Base-by-base conservation (phyloP, 64 coral and sea anemone species). In the Pocillopora damicornis region DNA sequence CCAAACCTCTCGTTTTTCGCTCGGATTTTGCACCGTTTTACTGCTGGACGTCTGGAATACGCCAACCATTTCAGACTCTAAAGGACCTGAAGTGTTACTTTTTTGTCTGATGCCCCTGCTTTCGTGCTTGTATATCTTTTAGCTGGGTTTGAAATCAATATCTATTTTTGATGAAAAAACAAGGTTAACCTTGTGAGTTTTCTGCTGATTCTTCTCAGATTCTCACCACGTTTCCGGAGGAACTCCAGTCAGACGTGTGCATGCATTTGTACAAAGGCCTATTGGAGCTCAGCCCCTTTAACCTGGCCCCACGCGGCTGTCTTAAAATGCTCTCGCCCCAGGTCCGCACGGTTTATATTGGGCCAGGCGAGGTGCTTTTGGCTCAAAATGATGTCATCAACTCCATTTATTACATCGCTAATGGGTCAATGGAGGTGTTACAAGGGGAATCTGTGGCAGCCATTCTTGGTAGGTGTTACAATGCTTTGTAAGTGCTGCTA, bases 401-500 rank as follows among this genome's bases (percentile, higher is more conserved):
- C 57, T 76, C 89, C n/a, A 93, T 96, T 23, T 96, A 93, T 66
- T 96, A 87, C 60, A 89, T 96, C 42, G 87, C 91, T 17, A 87
- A 77, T 73, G 94, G 94, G 15, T 96, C 94, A 11, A 88, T 96
- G 94, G 94, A 96, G 66, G 94, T 96, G 15, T 73, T 96, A 15
- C 94, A 96, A 93, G 94, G 94, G 15, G 94, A 96, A 75, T 93
- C 94, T 5, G 94, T 96, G 23, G 88, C 94, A 77, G 94, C 94
- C 17, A 96, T 96, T 86, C 90, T 96, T 79, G 94, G 94, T 96
- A 88, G 59, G 83, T 17, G 12, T 63, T 22, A 82, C 42, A 7
- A 51, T 51, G 42, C 42, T 51, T 51, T 51, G 7, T 51, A 51
- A 51, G 7, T 51, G 42, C 42, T 51, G 42, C 42, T 51, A 51